Conservation (phyloP, 1,140 invertebrate species). For the Procambarus virginalis region DNA sequence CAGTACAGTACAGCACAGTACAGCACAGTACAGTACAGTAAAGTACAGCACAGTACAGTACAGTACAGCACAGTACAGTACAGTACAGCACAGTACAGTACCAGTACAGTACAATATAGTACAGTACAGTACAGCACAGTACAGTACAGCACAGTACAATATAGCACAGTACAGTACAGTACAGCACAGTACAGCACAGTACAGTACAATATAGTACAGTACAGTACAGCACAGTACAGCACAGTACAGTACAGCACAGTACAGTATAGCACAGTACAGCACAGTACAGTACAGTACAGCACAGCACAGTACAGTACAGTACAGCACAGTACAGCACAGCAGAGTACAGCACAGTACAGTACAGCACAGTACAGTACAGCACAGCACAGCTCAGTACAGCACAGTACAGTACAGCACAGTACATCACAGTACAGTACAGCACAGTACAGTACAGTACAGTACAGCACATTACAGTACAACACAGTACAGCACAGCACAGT, state of each 20-base stretch:
- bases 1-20: conserved; percentile 55
- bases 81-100: conserved; percentile 13
- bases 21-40: conserved; percentile 59
- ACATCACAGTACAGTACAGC: conserved; percentile 12
- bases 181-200: conserved; percentile 66
- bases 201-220: conserved; percentile 56
- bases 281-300: conserved; percentile 67
- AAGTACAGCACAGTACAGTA: conserved; percentile 48
- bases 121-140: conserved; percentile 45
- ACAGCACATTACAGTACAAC: conserved; percentile 62
- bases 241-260: conserved; percentile 61
- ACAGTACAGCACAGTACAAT: conserved; percentile 61
- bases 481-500: conserved; percentile 39
- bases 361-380: conserved; percentile 50
- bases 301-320: conserved; percentile 53
- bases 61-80: conserved; percentile 43
- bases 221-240: conserved; percentile 68
- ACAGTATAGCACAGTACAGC: conserved; percentile 69
- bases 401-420: conserved; percentile 70
- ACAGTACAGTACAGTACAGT: conserved; percentile 52
- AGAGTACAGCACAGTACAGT: conserved; percentile 2
- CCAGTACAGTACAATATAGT: conserved; percentile 52
- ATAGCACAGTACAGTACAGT: conserved; percentile 70
- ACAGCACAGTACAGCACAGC: conserved; percentile 70
- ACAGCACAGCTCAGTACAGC: conserved; percentile 57